Evolutionary conservation across 2,113 vertebrate genomes (phyloP).

Genomic region (Balaeniceps rex): DNA sequence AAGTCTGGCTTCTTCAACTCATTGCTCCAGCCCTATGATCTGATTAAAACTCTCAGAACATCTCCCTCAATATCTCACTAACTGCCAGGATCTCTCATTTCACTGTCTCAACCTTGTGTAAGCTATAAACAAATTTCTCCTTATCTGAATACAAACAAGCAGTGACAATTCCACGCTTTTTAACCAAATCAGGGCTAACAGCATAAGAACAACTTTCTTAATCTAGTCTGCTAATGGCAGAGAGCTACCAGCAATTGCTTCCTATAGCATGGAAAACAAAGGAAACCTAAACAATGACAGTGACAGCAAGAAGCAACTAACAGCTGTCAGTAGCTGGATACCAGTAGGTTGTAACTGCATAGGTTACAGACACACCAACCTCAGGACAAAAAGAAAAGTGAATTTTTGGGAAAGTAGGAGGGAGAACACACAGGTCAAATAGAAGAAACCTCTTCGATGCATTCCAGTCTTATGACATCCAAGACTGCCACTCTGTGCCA

Average conservation of each 20-base stretch:
- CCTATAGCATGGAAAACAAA: not conserved
- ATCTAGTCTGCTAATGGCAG: not conserved
- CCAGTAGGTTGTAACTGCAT: not conserved
- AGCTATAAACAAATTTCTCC: not conserved
- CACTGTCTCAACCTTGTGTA: not conserved
- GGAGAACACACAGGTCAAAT: not conserved
- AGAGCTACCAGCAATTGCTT: not conserved
- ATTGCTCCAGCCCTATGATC: not conserved
- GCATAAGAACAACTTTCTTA: not conserved
- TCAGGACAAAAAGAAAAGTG: not conserved
- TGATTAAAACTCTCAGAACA: not conserved
- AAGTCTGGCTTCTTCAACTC: not conserved
- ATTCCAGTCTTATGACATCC: not conserved
- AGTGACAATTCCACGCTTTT: not conserved
- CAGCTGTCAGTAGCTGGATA: not conserved
- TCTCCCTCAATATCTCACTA: not conserved
- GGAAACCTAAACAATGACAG: not conserved
- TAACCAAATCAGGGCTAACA: not conserved
- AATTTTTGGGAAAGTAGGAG: not conserved
- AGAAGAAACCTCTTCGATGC: not conserved
- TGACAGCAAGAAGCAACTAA: not conserved
- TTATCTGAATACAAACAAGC: not conserved
- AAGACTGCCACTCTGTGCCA: not conserved
- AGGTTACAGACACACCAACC: not conserved
- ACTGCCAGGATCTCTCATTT: not conserved